Evolutionary conservation across 2,888 invertebrate genomes (phyloP), one percentile per base, ranked within the genome.

Genomic region (Chrysolina oricalcia): DNA sequence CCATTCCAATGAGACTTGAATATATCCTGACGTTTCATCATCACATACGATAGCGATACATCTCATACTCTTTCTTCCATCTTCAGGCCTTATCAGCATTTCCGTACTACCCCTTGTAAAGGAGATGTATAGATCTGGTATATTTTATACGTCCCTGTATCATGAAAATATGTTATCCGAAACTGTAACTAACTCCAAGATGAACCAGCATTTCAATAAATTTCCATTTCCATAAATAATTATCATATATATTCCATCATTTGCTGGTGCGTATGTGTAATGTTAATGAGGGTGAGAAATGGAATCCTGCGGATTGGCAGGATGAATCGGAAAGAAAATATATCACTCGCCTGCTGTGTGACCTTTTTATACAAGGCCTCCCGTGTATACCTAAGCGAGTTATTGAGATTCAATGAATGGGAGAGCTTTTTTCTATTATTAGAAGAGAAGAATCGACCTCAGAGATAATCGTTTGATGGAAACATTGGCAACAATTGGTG

Each of bases 261-360:
- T n/a, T 11, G 27, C 35, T 27, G 27, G 27, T 21, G n/a, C n/a
- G 35, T 23, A 56, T 10, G 35, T 23, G 11, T 59, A 15, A 59
- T 59, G 59, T 59, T 27, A 59, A 59, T 59, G 59, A 59, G 27
- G 59, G 15, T 27, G 59, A 15, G 27, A 59, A 59, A 59, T 59
- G 59, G 35, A 59, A 35, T 59, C 59, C 59, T 59, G 35, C n/a
- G 59, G 59, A 1, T 21, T 59, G 15, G 10, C 59, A n/a, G 59
- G n/a, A n/a, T n/a, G 15, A n/a, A 59, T 59, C 59, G 35, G n/a
- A 13, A 19, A 13, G 13, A 21, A 59, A 59, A 35, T n/a, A 59
- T 35, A 59, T 27, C 59, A 59, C 59, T n/a, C 35, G 53, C 68
- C 68, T 53, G 68, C 68, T 68, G 68, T 53, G 68, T 35, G 41